These are phyloP conservation scores for Timema cristinae DNA, from an alignment of 2,888 invertebrate genomes.

Conservation along the genomic window DNA sequence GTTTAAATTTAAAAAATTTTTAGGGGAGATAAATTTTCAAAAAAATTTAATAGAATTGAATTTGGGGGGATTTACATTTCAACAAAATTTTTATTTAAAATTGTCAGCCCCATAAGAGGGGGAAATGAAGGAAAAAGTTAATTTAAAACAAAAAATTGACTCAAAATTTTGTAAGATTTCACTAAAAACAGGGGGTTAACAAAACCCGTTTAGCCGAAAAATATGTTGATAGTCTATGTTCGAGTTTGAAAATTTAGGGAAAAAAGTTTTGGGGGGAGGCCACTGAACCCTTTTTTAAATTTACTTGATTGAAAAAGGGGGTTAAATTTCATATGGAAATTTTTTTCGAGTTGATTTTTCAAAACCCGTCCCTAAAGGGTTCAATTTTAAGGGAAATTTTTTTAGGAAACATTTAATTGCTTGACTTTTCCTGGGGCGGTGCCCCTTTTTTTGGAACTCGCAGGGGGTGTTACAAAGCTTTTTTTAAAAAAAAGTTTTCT, in stretches of 20 bases:
- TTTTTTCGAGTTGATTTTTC: neutral
- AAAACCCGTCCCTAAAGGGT: neutral
- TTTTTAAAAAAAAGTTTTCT: neutral
- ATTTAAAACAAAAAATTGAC: neutral
- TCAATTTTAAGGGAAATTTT: neutral
- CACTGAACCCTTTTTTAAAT: neutral
- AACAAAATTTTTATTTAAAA: neutral
- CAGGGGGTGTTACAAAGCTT: neutral
- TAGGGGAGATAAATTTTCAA: too few relatives aligned
- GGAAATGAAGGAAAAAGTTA: neutral
- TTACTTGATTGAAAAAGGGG: neutral
- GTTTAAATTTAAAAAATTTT: too few relatives aligned
- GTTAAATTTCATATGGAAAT: neutral
- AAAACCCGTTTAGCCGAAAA: neutral
- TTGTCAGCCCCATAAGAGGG: neutral
- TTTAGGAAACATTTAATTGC: neutral
- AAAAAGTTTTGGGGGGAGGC: neutral
- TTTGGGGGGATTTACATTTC: neutral
- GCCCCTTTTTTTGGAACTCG: neutral
- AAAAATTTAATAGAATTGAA: neutral
- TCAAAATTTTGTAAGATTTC: neutral
- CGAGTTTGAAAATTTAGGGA: neutral
- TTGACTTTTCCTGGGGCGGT: neutral
- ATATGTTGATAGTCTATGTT: neutral
- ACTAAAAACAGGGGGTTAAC: neutral